phyloP scores from a whole-genome alignment of 2,888 invertebrate species.

The Thera obeliscata region DNA sequence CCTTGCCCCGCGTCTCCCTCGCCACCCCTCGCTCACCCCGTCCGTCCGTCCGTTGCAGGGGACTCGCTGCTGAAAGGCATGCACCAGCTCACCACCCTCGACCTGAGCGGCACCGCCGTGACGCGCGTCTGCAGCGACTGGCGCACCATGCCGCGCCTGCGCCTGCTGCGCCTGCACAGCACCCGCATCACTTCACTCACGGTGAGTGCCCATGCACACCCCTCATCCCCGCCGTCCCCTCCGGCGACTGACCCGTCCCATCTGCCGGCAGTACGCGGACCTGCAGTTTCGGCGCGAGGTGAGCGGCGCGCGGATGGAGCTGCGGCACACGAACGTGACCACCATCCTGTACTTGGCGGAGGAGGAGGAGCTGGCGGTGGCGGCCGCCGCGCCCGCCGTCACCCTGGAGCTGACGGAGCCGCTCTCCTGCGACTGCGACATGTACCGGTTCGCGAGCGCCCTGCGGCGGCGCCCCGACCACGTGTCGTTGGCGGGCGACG shows the following conservation, averaged over 20 bases:
- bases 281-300: constrained; percentile 24
- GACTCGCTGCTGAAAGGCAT: constrained; percentile 16
- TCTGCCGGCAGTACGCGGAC: constrained; percentile 25
- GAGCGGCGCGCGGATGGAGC: background rate
- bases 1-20: background rate
- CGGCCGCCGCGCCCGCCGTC: background rate
- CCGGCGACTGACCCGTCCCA: background rate
- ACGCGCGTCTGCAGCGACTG: constrained; percentile 39
- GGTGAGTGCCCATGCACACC: constrained; percentile 1
- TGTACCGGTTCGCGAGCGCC: constrained; percentile 32
- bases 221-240: background rate
- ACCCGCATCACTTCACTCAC: constrained; percentile 19
- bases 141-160: constrained; percentile 29
- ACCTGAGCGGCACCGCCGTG: constrained; percentile 20
- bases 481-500: background rate
- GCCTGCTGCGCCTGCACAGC: constrained; percentile 17
- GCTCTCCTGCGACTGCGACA: constrained; percentile 39
- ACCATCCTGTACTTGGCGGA: constrained; percentile 12
- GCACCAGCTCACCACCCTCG: constrained; percentile 10
- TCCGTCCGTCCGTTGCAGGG: constrained; percentile 17
- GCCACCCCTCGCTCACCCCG: background rate
- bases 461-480: background rate
- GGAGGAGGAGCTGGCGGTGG: constrained; percentile 8
- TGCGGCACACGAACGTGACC: constrained; percentile 15
- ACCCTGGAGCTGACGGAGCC: constrained; percentile 8